Evolutionary conservation across 2,797 vertebrate species (phyloP).

Genomic region (Decapterus maruadsi): DNA sequence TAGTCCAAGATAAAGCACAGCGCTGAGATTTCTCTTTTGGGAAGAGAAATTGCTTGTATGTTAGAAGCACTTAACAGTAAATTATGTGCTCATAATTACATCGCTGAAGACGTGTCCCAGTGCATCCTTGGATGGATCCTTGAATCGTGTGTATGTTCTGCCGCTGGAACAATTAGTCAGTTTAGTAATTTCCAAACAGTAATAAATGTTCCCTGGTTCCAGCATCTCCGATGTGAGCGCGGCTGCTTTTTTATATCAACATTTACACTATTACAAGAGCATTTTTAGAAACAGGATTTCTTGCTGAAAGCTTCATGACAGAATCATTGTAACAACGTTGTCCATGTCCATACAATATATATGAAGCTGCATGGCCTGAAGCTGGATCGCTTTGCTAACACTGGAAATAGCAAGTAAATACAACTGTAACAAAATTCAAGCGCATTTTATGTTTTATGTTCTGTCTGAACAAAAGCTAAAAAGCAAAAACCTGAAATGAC

Average conservation of each 20-base stretch:
- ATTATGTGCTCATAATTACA: not conserved
- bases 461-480: no score
- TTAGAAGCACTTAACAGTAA: no score
- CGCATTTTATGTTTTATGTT: no score
- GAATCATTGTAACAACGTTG: not conserved
- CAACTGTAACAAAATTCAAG: not conserved
- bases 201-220: not conserved
- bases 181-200: no score
- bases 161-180: not conserved
- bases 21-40: conserved; percentile 10
- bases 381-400: not conserved
- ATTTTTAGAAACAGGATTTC: not conserved
- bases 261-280: not conserved
- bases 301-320: not conserved
- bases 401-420: not conserved
- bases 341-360: no score
- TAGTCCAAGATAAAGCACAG: not conserved
- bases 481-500: no score
- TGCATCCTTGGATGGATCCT: no score
- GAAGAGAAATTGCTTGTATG: not conserved
- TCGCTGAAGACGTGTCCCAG: no score
- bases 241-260: not conserved
- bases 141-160: not conserved
- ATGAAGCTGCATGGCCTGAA: not conserved
- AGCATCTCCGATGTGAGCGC: not conserved